phyloP scores from a whole-genome alignment of 2,797 vertebrate species.

The Sebastes kiyomatsui region DNA sequence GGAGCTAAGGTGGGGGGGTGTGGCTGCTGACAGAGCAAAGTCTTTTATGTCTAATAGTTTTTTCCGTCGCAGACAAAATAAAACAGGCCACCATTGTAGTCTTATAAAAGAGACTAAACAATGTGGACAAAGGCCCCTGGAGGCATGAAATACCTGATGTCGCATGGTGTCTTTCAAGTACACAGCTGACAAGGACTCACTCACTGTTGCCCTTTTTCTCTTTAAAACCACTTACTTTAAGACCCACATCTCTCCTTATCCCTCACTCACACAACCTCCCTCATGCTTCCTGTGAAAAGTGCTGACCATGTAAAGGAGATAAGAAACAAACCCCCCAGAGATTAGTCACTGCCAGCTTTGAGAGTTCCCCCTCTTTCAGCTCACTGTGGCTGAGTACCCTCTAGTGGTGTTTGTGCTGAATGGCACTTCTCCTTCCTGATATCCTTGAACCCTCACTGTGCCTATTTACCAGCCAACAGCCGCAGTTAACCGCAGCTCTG shows the following conservation, averaged over 20 bases:
- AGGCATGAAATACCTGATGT: conserved; percentile 48
- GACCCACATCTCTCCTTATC: conserved; percentile 26
- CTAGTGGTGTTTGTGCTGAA: conserved; percentile 60
- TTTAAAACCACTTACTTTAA: conserved; percentile 41
- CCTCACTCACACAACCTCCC: conserved; percentile 9
- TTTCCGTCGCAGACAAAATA: conserved; percentile 66
- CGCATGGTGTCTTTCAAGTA: conserved; percentile 47
- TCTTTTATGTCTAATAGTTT: conserved; percentile 70
- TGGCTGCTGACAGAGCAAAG: conserved; percentile 62
- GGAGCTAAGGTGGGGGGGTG: conserved; percentile 36
- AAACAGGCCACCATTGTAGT: conserved; percentile 67
- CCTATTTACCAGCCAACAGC: conserved; percentile 71
- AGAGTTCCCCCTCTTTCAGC: background rate
- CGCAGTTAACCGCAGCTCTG: conserved; percentile 74
- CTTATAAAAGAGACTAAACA: conserved; percentile 63
- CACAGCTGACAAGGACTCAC: conserved; percentile 31
- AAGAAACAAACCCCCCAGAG: conserved; percentile 45
- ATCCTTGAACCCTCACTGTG: conserved; percentile 51
- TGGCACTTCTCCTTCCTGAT: background rate
- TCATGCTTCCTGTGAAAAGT: conserved; percentile 64
- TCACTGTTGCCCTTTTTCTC: conserved; percentile 14
- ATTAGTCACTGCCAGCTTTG: background rate
- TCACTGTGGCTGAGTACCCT: conserved; percentile 70
- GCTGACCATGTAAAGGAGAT: conserved; percentile 68
- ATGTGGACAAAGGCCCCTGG: conserved; percentile 40